These are phyloP conservation scores for Metellina segmentata DNA, from an alignment of 2,888 invertebrate species.

Conservation along the genomic window DNA sequence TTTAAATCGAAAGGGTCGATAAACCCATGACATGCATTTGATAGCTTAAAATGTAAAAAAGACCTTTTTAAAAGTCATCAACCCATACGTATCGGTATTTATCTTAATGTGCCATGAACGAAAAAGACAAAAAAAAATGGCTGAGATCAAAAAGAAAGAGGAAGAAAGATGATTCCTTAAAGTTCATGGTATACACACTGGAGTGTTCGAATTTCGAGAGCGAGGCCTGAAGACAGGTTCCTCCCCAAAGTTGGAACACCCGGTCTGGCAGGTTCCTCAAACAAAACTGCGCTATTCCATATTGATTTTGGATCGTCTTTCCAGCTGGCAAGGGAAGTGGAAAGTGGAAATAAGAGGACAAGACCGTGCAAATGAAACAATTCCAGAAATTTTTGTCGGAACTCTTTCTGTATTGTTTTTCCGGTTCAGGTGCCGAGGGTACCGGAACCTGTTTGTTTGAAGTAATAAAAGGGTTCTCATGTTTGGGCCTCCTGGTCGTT, in stretches of 20 bases:
- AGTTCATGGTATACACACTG: background rate
- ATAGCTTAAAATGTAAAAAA: background rate
- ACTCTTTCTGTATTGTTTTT: constrained; percentile 27
- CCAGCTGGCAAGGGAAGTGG: constrained; percentile 7
- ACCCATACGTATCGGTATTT: constrained; percentile 39
- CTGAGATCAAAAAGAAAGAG: constrained; percentile 3
- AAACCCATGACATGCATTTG: constrained; percentile 22
- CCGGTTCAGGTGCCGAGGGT: constrained; percentile 1
- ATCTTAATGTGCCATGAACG: constrained; percentile 4
- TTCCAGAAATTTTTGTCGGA: constrained; percentile 17
- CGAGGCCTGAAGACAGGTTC: constrained; percentile 30
- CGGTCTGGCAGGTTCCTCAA: constrained; percentile 51
- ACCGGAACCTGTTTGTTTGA: constrained; percentile 4
- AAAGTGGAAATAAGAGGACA: constrained; percentile 1
- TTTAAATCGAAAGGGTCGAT: constrained; percentile 1
- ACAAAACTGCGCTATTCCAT: constrained; percentile 37
- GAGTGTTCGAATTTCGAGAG: constrained; percentile 24
- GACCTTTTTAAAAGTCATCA: constrained; percentile 37
- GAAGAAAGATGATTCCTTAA: constrained; percentile 19
- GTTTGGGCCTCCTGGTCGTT: constrained; percentile 9
- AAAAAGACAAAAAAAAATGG: background rate
- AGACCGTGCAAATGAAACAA: background rate
- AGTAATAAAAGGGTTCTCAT: constrained; percentile 26
- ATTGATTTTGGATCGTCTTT: constrained; percentile 53
- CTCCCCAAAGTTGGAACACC: constrained; percentile 6